These are phyloP conservation scores for Thyatira batis DNA, from an alignment of 2,888 invertebrate genomes.

Conservation along the genomic window DNA sequence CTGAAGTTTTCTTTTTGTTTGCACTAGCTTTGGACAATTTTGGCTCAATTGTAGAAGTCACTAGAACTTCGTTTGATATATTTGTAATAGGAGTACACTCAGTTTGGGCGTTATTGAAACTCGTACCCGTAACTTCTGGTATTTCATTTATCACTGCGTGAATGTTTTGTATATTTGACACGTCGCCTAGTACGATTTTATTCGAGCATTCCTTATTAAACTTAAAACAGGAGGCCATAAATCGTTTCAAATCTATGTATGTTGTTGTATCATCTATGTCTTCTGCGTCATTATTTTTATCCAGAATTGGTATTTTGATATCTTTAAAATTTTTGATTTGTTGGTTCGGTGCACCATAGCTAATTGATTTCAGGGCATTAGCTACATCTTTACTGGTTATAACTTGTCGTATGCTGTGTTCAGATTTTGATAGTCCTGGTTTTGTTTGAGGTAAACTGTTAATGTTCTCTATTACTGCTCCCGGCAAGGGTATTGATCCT, in stretches of 20 bases:
- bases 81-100: constrained; percentile 29
- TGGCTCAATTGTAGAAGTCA: constrained; percentile 45
- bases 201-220: constrained; percentile 47
- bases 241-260: constrained; percentile 62
- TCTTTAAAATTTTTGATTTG: constrained; percentile 45
- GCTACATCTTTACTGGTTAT: constrained; percentile 66
- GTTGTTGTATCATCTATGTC: constrained; percentile 48
- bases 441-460: constrained; percentile 25
- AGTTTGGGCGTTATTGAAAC: constrained; percentile 38
- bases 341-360: constrained; percentile 45
- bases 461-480: not conserved
- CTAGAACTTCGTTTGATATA: constrained; percentile 51
- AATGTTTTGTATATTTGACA: constrained; percentile 43
- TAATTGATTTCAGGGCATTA: constrained; percentile 63
- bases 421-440: constrained; percentile 69
- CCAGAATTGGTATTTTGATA: constrained; percentile 51
- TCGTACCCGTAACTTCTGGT: constrained; percentile 41
- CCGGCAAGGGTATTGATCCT: constrained; percentile 34
- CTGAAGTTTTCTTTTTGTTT: constrained; percentile 63
- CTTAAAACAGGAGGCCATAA: constrained; percentile 70
- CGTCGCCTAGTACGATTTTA: constrained; percentile 35
- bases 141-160: constrained; percentile 35
- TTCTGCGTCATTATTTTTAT: constrained; percentile 27
- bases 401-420: constrained; percentile 65
- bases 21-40: constrained; percentile 47